Evolutionary conservation across 2,113 vertebrate species (phyloP).

Genomic region (Chaenocephalus aceratus): DNA sequence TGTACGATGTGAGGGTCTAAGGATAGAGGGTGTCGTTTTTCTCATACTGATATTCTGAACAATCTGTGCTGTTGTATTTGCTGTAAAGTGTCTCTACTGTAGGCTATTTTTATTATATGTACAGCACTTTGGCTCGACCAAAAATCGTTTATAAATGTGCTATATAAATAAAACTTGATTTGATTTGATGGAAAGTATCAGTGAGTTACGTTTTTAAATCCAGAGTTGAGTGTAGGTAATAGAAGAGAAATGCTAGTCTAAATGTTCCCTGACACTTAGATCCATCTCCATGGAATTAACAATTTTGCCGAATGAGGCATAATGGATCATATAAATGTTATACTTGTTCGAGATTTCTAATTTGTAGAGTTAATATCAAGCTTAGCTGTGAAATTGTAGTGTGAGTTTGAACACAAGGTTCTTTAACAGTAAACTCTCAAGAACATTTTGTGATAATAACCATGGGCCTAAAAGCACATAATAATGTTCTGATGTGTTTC

Average conservation of each 20-base stretch:
- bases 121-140: too few relatives aligned
- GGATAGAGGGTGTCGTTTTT: too few relatives aligned
- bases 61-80: too few relatives aligned
- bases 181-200: neutral
- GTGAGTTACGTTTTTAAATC: constrained; percentile 19
- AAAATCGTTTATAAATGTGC: too few relatives aligned
- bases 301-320: constrained; percentile 4
- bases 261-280: constrained; percentile 23
- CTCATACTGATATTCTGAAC: too few relatives aligned
- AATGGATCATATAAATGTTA: constrained; percentile 7
- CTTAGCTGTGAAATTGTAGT: neutral
- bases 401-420: neutral
- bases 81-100: too few relatives aligned
- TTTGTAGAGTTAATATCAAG: neutral
- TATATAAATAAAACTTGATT: too few relatives aligned
- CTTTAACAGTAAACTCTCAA: neutral
- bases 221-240: constrained; percentile 23
- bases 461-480: neutral
- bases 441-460: constrained; percentile 2
- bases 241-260: constrained; percentile 31
- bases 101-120: too few relatives aligned
- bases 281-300: neutral
- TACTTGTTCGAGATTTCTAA: neutral
- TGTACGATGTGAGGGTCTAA: too few relatives aligned
- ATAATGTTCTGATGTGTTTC: neutral